Evolutionary conservation across 2,113 vertebrate genomes (phyloP).

Genomic region (Labeo rohita): DNA sequence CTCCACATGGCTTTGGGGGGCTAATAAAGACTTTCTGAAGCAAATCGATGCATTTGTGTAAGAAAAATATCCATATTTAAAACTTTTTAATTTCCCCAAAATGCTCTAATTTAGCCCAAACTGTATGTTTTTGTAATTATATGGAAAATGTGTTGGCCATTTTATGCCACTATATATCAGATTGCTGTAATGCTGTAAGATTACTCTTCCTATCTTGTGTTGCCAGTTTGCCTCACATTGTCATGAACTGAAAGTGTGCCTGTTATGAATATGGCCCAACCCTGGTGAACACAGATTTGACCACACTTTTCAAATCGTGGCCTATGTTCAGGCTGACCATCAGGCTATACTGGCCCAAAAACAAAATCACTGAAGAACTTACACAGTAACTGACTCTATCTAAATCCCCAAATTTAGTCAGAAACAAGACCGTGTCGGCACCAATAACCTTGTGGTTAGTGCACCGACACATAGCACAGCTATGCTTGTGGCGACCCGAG

Average conservation of each 20-base stretch:
- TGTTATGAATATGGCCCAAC: neutral
- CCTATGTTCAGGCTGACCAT: neutral
- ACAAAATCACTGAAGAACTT: neutral
- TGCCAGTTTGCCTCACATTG: neutral
- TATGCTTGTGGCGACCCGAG: too few relatives aligned
- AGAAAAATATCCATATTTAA: too few relatives aligned
- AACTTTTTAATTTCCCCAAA: too few relatives aligned
- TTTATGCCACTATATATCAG: neutral
- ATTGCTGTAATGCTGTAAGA: neutral
- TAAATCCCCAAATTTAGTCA: neutral
- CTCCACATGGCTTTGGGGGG: too few relatives aligned
- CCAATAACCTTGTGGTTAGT: too few relatives aligned
- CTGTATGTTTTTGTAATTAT: neutral
- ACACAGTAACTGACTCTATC: neutral
- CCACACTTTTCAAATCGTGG: neutral
- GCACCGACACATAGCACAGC: too few relatives aligned
- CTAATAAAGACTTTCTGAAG: too few relatives aligned
- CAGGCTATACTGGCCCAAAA: neutral
- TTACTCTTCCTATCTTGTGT: neutral
- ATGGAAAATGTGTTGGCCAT: neutral
- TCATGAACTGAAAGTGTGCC: neutral
- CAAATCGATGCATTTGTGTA: too few relatives aligned
- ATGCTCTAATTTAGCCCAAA: neutral
- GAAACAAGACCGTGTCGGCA: too few relatives aligned
- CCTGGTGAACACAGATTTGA: neutral